These are phyloP conservation scores for Rhinogobio ventralis DNA, from an alignment of 2,797 vertebrate species.

Conservation along the genomic window DNA sequence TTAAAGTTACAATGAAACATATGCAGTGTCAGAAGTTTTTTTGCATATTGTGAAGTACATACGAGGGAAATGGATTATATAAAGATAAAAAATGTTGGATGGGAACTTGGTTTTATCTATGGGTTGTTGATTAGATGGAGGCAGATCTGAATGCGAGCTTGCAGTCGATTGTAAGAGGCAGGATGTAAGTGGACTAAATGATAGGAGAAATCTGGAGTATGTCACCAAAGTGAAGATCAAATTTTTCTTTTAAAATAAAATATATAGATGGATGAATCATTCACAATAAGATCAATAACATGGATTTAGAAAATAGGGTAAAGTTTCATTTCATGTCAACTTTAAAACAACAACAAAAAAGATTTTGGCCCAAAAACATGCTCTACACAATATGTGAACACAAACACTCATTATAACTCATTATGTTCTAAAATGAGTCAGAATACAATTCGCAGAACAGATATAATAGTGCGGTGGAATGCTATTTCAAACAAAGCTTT, in stretches of 20 bases:
- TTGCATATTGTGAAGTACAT: neutral
- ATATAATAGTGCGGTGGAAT: neutral
- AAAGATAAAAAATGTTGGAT: neutral
- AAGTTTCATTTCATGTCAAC: neutral
- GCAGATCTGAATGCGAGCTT: neutral
- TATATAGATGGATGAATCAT: neutral
- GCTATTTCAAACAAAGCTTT: neutral
- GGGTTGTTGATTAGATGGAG: neutral
- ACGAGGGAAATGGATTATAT: neutral
- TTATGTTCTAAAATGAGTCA: neutral
- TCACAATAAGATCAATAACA: neutral
- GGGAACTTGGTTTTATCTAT: neutral
- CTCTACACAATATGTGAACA: neutral
- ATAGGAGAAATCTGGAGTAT: neutral
- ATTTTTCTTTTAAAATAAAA: neutral
- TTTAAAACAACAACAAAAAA: neutral
- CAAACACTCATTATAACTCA: neutral
- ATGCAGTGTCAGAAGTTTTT: neutral
- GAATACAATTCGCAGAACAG: neutral
- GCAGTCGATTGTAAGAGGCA: neutral
- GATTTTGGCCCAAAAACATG: neutral
- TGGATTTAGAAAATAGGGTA: neutral
- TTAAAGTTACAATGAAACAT: neutral
- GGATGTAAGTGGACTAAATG: neutral
- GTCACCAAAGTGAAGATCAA: neutral